Base-by-base conservation (phyloP, 2,797 vertebrate genomes). In the Spondyliosoma cantharus region DNA sequence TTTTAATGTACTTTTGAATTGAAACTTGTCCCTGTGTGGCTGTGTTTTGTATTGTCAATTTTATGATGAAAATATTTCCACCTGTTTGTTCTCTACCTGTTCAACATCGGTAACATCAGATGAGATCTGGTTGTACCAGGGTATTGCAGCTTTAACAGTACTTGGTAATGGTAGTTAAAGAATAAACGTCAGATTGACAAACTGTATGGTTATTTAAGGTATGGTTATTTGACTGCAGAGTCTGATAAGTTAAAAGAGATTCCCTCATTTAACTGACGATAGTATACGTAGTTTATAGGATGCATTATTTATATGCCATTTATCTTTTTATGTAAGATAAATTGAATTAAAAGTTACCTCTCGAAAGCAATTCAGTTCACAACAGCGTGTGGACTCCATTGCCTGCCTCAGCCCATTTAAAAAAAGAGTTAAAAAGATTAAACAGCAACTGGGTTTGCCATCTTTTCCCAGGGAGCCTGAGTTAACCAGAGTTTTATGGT, bases 131-230 rank as follows among this genome's bases (percentile, higher is more conserved):
- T 73, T 89, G 86, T 88, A 68, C 68, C 75, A 77, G 58, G 3
- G 65, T 81, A 72, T 82, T 84, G 56, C 76, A 68, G 66, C 74
- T 77, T 85, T 82, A 87, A 71, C 72, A 88, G 65, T 76, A 86
- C 90, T 83, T 88, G 89, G 80, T 86, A 90, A 91, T 71, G 81
- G 79, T 92, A 92, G 88, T 63, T 59, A 87, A 92, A 91, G 78
- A 94, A 94, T 94, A 94, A 94, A 94, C 52, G 45, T 92, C 81
- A 86, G 81, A 88, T 68, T 92, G 90, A 90, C 83, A 91, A 91
- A 90, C 86, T 81, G 70, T 73, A 81, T 87, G 87, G 49, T 90
- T 88, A 90, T 87, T 87, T 78, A 79, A 90, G 82, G 71, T 57
- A 90, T 92, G 81, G 50, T 93, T 90, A 88, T 92, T 93, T 91